These are phyloP conservation scores for Austrolebias charrua DNA, from an alignment of 2,797 vertebrate genomes.

Conservation along the genomic window DNA sequence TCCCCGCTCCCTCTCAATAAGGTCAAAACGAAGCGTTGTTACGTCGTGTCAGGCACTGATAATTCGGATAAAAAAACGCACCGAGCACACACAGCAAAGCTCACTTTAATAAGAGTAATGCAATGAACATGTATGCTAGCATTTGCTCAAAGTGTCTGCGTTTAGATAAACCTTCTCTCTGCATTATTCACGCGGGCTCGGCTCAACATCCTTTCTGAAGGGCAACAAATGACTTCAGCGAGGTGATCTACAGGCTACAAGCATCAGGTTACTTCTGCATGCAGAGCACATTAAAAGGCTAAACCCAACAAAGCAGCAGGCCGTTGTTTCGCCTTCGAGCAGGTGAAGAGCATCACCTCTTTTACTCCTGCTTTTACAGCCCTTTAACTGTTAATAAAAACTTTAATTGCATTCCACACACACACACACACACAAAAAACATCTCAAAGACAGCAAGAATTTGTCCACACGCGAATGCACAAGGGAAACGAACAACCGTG, in stretches of 20 bases:
- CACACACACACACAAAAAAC: constrained; percentile 36
- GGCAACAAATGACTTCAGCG: constrained; percentile 54
- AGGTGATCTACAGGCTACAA: constrained; percentile 34
- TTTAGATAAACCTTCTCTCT: constrained; percentile 40
- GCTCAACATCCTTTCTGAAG: constrained; percentile 58
- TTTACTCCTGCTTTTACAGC: constrained; percentile 66
- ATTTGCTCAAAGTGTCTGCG: constrained; percentile 51
- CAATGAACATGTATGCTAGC: constrained; percentile 16
- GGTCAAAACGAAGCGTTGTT: constrained; percentile 62
- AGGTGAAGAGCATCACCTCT: constrained; percentile 37
- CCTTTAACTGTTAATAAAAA: constrained; percentile 71
- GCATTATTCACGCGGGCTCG: constrained; percentile 45
- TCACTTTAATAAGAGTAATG: constrained; percentile 38
- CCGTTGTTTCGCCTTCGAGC: constrained; percentile 30
- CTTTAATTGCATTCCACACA: constrained; percentile 71
- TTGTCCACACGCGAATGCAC: constrained; percentile 21
- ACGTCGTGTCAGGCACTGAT: constrained; percentile 38
- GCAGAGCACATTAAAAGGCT: constrained; percentile 40
- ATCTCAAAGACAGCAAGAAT: constrained; percentile 45
- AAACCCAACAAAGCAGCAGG: constrained; percentile 37
- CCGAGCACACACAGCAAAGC: constrained; percentile 28
- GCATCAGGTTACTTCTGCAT: constrained; percentile 56
- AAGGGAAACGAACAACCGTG: constrained; percentile 54
- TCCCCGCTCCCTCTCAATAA: constrained; percentile 56
- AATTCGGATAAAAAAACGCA: constrained; percentile 49